Evolutionary conservation across 2,113 vertebrate genomes (phyloP).

Genomic region (Daubentonia madagascariensis): DNA sequence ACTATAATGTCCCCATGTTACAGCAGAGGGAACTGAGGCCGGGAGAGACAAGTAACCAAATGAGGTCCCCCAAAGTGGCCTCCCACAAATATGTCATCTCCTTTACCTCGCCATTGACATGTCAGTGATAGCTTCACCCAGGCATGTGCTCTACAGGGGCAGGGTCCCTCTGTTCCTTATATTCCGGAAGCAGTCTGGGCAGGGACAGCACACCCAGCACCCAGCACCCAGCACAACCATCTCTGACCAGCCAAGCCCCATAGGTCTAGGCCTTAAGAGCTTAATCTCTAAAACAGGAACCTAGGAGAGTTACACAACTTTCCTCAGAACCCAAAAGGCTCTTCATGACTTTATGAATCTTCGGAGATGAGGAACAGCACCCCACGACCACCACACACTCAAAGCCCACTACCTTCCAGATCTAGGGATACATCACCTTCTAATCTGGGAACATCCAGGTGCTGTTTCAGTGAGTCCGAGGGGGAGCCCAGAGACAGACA

Average conservation of each 20-base stretch:
- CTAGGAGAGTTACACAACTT: rapidly evolving
- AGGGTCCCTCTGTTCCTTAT: rapidly evolving
- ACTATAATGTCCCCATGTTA: not conserved
- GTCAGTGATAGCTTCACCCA: not conserved
- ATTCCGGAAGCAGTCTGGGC: not conserved
- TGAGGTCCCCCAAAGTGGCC: not conserved
- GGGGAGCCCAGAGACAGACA: rapidly evolving
- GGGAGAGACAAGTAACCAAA: not conserved
- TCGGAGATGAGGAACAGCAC: not conserved
- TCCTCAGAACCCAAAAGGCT: not conserved
- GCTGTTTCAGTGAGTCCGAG: not conserved
- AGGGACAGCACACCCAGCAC: rapidly evolving
- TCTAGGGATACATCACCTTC: not conserved
- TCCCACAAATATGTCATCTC: rapidly evolving
- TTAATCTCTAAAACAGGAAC: rapidly evolving
- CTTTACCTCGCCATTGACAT: rapidly evolving
- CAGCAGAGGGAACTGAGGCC: not conserved
- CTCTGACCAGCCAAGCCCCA: not conserved
- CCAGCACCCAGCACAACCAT: rapidly evolving
- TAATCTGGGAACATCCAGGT: not conserved
- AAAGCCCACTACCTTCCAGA: not conserved
- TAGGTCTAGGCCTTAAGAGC: not conserved
- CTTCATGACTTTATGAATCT: not conserved
- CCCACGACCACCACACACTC: not conserved
- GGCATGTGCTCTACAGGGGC: not conserved